Conservation (phyloP, 2,113 vertebrate genomes). For the Galeopterus variegatus region DNA sequence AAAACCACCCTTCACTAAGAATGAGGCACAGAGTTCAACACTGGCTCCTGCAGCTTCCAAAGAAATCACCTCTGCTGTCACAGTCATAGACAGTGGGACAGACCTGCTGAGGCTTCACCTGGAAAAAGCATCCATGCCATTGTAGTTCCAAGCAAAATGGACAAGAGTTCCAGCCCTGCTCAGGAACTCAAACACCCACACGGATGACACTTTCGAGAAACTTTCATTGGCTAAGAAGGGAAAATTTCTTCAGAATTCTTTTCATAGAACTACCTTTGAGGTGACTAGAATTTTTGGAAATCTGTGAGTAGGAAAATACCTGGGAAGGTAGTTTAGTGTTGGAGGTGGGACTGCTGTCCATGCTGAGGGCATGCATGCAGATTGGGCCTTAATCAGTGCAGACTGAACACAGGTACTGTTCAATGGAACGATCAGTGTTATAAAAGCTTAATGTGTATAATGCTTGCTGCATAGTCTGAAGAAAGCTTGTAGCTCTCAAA, state of each 20-base stretch:
- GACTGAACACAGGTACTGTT: not conserved
- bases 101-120: not conserved
- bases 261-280: not conserved
- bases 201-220: not conserved
- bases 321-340: not conserved
- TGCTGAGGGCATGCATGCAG: not conserved
- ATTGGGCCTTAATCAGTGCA: not conserved
- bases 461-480: not conserved
- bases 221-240: not conserved
- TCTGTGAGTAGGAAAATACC: not conserved
- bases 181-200: not conserved
- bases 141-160: not conserved
- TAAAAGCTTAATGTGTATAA: not conserved
- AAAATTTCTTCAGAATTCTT: slow-evolving; percentile 6
- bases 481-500: not conserved
- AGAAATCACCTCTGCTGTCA: not conserved
- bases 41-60: not conserved
- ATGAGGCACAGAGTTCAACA: not conserved
- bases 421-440: not conserved
- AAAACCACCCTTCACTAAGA: not conserved
- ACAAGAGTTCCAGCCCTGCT: not conserved
- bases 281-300: not conserved
- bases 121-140: not conserved
- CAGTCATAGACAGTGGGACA: not conserved
- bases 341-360: not conserved